Conservation (phyloP, 37 sponge, comb jelly and placozoan species). For the Corticium candelabrum region DNA sequence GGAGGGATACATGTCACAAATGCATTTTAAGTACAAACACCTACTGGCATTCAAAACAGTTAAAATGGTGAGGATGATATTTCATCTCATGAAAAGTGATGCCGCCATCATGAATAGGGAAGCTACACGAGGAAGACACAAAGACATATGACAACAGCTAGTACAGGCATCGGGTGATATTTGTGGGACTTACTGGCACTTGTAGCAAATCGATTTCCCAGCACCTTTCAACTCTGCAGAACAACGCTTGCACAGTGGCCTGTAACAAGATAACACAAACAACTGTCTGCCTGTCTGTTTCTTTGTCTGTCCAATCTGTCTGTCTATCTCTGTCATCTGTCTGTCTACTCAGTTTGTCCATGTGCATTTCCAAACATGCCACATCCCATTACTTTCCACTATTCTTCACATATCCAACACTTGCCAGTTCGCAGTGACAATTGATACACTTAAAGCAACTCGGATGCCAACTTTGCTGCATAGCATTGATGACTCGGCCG, state of each 20-base stretch:
- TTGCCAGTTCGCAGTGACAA: constrained; percentile 79
- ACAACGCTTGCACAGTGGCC: constrained; percentile 83
- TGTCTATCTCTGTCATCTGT: too few species aligned
- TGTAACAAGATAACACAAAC: too few species aligned
- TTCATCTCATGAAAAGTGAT: constrained; percentile 69
- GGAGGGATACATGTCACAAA: neutral
- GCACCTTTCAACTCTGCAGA: constrained; percentile 79
- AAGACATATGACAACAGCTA: too few species aligned
- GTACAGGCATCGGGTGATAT: too few species aligned
- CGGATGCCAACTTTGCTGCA: constrained; percentile 94
- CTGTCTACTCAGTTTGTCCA: neutral
- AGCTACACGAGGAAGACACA: constrained; percentile 19
- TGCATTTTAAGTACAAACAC: neutral
- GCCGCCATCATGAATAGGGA: constrained; percentile 79
- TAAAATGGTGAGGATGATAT: constrained; percentile 89
- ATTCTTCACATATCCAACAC: constrained; percentile 92
- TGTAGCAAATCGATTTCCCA: constrained; percentile 68
- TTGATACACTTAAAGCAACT: constrained; percentile 93
- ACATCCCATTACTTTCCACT: constrained; percentile 57
- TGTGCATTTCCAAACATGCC: neutral
- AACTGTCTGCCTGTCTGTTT: neutral
- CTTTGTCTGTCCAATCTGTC: too few species aligned
- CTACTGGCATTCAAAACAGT: constrained; percentile 76
- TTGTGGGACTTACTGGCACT: constrained; percentile 66
- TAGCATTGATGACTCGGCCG: constrained; percentile 92